Evolutionary conservation across 2,113 vertebrate genomes (phyloP).

Genomic region (Camarhynchus parvulus): DNA sequence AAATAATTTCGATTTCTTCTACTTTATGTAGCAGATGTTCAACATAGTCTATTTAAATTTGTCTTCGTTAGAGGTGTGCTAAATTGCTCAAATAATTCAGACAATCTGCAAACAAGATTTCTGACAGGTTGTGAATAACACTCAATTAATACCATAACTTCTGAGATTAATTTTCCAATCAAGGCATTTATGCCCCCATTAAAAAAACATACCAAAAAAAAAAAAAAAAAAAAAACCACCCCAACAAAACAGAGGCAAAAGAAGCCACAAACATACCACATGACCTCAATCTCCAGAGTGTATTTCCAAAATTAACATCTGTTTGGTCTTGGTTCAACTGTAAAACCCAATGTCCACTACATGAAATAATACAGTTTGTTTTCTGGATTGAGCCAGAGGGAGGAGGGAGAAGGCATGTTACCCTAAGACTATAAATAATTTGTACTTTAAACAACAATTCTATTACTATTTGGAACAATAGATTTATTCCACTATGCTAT

Average conservation of each 20-base stretch:
- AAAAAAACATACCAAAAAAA: background rate
- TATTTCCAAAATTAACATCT: constrained; percentile 46
- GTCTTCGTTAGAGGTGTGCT: constrained; percentile 59
- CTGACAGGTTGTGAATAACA: constrained; percentile 66
- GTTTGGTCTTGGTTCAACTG: constrained; percentile 13
- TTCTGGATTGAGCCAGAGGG: background rate
- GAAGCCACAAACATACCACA: background rate
- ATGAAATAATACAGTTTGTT: background rate
- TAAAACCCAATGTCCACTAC: background rate
- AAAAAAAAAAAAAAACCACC: background rate
- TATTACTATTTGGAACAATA: background rate
- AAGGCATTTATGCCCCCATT: background rate
- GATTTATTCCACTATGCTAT: background rate
- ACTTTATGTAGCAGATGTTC: constrained; percentile 52
- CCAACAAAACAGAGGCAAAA: background rate
- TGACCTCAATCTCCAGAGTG: background rate
- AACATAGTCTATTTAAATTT: constrained; percentile 44
- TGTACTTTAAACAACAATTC: background rate
- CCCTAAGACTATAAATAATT: background rate
- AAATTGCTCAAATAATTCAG: constrained; percentile 60
- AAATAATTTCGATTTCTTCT: background rate
- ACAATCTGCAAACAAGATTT: constrained; percentile 67
- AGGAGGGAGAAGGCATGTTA: background rate
- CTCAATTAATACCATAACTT: constrained; percentile 52
- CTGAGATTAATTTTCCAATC: constrained; percentile 41